Base-by-base conservation (phyloP, 2,113 vertebrate genomes). In the Myanophis thanlyinensis region DNA sequence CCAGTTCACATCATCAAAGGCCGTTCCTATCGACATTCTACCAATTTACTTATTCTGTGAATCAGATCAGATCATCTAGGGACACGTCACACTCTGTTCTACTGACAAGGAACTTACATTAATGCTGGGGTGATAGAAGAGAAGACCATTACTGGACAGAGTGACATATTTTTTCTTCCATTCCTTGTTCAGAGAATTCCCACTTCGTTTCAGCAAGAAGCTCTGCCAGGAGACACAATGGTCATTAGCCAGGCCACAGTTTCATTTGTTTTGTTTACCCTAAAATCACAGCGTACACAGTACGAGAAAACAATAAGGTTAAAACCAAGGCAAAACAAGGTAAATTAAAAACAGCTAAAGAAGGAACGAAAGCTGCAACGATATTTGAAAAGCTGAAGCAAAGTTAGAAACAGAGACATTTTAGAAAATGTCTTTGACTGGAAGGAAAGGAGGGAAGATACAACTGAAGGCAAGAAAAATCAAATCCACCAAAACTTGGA, bases 101-200 rank as follows among this genome's bases (percentile, higher is more conserved):
- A 49, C 11, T 0, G 0, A 0, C 49, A 44, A 90, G 22, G 4
- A 90, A 95, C 99, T 99, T 98, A 99, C 99, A 1, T 98, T 99
- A 96, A 98, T 96, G 97, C 98, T 99, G 95, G 99, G 98, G 96
- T 99, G 98, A 95, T 99, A 99, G 85, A 98, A 98, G 85, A 99
- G 97, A 44, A 98, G 98, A 91, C 99, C 99, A 0, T 98, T 99
- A 97, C 98, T 99, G 93, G 98, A 98, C 94, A 99, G 95, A 0
- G 99, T 99, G 87, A 99, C 99, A 0, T 98, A 99, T 88, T 99
- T 99, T 98, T 99, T 99, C 98, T 99, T 99, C 99, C 99, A 99
- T 95, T 99, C 99, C 96, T 99, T 99, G 95, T 99, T 99, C 96
- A 99, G 98, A 91, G 99, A 99, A 95, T 98, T 99, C 30, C 99